Evolutionary conservation across 2,113 vertebrate genomes (phyloP).

Genomic region (Micromys minutus): DNA sequence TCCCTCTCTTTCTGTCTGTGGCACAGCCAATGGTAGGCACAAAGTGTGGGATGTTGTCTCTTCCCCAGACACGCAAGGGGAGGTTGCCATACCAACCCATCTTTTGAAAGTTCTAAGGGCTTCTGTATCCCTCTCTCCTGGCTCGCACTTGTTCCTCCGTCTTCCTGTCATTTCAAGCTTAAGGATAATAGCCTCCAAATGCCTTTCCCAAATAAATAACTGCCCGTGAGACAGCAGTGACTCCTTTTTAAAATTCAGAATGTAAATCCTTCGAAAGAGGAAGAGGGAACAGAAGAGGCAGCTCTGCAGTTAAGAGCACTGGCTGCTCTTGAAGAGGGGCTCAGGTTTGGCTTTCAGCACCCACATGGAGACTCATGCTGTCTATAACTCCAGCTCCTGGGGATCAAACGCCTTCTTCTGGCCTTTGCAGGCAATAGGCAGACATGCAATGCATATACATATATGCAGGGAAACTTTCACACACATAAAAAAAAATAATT

Average conservation of each 20-base stretch:
- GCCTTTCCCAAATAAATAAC: background rate
- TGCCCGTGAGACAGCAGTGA: background rate
- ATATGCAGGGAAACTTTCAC: background rate
- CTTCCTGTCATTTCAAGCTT: background rate
- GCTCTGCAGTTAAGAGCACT: background rate
- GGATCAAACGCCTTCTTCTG: background rate
- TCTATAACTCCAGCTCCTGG: background rate
- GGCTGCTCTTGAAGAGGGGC: background rate
- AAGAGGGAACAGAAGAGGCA: background rate
- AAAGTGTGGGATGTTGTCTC: rapidly evolving
- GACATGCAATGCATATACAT: too few species aligned
- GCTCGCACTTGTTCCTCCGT: background rate
- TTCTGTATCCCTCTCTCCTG: background rate
- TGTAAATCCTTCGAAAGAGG: background rate
- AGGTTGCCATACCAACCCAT: background rate
- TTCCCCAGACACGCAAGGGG: background rate
- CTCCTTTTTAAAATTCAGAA: background rate
- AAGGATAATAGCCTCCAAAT: background rate
- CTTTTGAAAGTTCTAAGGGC: background rate
- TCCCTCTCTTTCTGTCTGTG: background rate
- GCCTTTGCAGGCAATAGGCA: background rate
- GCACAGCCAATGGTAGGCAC: background rate
- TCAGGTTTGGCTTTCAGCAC: background rate
- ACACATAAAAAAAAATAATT: background rate
- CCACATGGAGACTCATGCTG: background rate